A percentile compares a stretch with the other conserved stretches of the same genome.
phyloP scores from a whole-genome alignment of 1,140 invertebrate genomes.

The Laupala kohalensis region DNA sequence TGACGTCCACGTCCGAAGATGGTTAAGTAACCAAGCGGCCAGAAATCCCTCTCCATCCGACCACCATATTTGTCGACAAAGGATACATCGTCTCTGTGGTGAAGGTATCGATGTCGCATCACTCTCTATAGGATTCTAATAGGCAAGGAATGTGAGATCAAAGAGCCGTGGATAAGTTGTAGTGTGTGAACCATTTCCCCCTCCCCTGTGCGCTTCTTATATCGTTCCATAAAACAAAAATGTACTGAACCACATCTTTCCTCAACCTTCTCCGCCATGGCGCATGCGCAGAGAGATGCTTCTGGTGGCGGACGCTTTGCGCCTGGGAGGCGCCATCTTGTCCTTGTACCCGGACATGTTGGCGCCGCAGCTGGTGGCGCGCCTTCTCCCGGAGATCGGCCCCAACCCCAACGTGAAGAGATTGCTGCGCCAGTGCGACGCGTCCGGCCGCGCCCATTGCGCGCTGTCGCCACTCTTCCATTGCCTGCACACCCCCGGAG shows the following conservation, averaged over 20 bases:
- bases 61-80: too few species aligned
- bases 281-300: slow-evolving; percentile 61
- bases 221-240: slow-evolving; percentile 4
- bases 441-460: slow-evolving; percentile 72
- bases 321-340: slow-evolving; percentile 80
- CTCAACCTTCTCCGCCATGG: slow-evolving; percentile 15
- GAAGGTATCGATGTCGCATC: too few species aligned
- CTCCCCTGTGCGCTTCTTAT: too few species aligned
- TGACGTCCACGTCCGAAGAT: too few species aligned
- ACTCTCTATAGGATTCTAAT: too few species aligned
- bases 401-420: slow-evolving; percentile 71
- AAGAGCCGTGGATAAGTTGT: too few species aligned
- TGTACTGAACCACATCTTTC: neutral
- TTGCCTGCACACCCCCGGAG: slow-evolving; percentile 92
- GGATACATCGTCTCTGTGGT: too few species aligned
- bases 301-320: slow-evolving; percentile 85
- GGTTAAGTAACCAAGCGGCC: too few species aligned
- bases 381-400: slow-evolving; percentile 82
- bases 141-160: too few species aligned
- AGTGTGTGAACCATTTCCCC: too few species aligned
- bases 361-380: slow-evolving; percentile 83
- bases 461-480: slow-evolving; percentile 86
- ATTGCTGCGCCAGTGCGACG: slow-evolving; percentile 80
- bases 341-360: slow-evolving; percentile 90
- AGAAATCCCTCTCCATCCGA: too few species aligned